Evolutionary conservation across 2,888 invertebrate species (phyloP).

Genomic region (Epinotia bilunana): DNA sequence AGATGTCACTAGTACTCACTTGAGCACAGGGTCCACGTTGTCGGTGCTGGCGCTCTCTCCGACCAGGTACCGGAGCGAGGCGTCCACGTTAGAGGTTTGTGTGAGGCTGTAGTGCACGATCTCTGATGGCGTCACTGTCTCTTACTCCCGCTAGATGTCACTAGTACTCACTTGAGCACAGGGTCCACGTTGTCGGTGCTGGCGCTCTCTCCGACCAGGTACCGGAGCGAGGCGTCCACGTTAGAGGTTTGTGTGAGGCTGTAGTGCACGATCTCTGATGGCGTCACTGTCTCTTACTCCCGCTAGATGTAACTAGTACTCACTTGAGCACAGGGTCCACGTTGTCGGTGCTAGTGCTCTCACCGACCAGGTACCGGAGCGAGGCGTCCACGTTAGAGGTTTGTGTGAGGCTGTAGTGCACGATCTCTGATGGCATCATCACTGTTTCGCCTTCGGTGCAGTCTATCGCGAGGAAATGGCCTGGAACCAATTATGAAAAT

Average conservation of each 20-base stretch:
- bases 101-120: constrained; percentile 86
- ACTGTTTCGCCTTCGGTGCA: constrained; percentile 87
- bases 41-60: constrained; percentile 70
- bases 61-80: constrained; percentile 74
- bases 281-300: constrained; percentile 84
- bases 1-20: constrained; percentile 66
- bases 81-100: constrained; percentile 78
- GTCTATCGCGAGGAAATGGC: constrained; percentile 88
- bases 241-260: constrained; percentile 84
- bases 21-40: constrained; percentile 84
- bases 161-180: constrained; percentile 80
- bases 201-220: constrained; percentile 72
- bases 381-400: constrained; percentile 76
- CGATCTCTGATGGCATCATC: constrained; percentile 87
- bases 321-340: constrained; percentile 86
- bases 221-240: constrained; percentile 73
- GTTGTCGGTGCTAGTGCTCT: constrained; percentile 66
- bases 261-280: constrained; percentile 86
- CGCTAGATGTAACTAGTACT: constrained; percentile 49
- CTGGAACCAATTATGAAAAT: constrained; percentile 58
- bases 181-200: constrained; percentile 80
- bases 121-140: constrained; percentile 87
- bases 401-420: constrained; percentile 85
- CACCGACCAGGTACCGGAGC: constrained; percentile 74
- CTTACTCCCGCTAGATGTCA: constrained; percentile 54